Base-by-base conservation (phyloP, 2,888 invertebrate genomes). In the Antitype chi region DNA sequence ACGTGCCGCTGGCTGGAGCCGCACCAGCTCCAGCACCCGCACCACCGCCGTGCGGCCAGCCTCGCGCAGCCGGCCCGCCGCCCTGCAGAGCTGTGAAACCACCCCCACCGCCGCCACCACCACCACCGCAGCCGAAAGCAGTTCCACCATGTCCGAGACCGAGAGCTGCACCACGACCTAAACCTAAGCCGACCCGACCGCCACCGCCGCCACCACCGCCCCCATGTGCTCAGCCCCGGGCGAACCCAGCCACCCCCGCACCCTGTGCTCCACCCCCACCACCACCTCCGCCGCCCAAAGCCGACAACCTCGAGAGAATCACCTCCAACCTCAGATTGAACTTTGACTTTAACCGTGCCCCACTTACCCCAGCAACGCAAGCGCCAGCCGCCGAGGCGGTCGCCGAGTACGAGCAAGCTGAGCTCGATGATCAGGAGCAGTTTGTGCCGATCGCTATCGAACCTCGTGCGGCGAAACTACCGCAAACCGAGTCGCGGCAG, bases 281-380 rank as follows among this genome's bases (percentile, higher is more conserved):
- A 0, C 91, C 92, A 0, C 89, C 91, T 5, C 91, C 94, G 2
- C 91, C 92, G 0, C 89, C 93, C 17, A 90, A 91, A 77, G 91
- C 92, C 32, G 93, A 95, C 78, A 94, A 92, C 78, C 89, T 95
- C 20, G 95, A 96, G 70, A 92, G 93, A 15, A 93, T 96, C 55
- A 91, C 94, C 13, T 95, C 96, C 1, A 96, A 96, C 83, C 94
- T 96, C 85, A 92, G 94, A 25, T 86, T 96, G 0, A 93, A 94
- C 81, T 96, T 96, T 77, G 94, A 96, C 82, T 95, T 96, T 82
- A 94, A 95, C 80, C 90, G 96, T 74, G 92, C 89, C 53, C 95
- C 92, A 11, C 88, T 89, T 47, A 86, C 91, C 25, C 89, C 89
- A 13, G 82, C 62, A 17, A 15, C 88, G 71, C 82, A 52, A 55